Evolutionary conservation across 2,888 invertebrate genomes (phyloP).

Genomic region (Agrilus cyanescens): DNA sequence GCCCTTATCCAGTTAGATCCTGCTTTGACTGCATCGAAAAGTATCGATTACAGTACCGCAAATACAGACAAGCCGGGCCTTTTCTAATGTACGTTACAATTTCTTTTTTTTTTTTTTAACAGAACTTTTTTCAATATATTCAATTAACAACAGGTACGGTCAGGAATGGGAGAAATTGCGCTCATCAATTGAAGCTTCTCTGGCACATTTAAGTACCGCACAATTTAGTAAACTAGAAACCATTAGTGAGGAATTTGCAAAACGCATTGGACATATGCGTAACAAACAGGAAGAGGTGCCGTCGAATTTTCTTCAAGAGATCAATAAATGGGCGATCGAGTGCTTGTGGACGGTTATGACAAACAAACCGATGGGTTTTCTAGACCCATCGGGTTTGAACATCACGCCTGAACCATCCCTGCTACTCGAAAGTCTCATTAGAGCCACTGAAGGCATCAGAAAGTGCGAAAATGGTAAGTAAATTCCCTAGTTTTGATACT

Average conservation of each 20-base stretch:
- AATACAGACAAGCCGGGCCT: constrained; percentile 42
- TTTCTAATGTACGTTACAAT: constrained; percentile 42
- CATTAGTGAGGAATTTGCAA: constrained; percentile 33
- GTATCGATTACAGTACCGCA: constrained; percentile 46
- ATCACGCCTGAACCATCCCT: constrained; percentile 44
- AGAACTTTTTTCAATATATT: no score
- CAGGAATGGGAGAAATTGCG: constrained; percentile 48
- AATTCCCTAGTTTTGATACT: neutral
- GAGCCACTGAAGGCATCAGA: constrained; percentile 46
- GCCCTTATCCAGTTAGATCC: constrained; percentile 46
- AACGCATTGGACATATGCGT: constrained; percentile 41
- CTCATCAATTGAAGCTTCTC: constrained; percentile 38
- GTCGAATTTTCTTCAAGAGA: constrained; percentile 43
- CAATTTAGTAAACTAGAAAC: constrained; percentile 33
- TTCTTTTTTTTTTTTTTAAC: no score
- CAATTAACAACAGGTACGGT: constrained; percentile 37
- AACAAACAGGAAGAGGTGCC: constrained; percentile 54
- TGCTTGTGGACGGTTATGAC: constrained; percentile 45
- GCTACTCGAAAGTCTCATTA: constrained; percentile 44
- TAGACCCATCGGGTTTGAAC: constrained; percentile 39
- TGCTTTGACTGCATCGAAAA: constrained; percentile 52
- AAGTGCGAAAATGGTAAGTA: constrained; percentile 44
- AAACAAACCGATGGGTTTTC: constrained; percentile 51
- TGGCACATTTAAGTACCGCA: constrained; percentile 34
- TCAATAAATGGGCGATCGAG: constrained; percentile 59